Conservation (phyloP, 2,888 invertebrate species). For the Colletes collaris region DNA sequence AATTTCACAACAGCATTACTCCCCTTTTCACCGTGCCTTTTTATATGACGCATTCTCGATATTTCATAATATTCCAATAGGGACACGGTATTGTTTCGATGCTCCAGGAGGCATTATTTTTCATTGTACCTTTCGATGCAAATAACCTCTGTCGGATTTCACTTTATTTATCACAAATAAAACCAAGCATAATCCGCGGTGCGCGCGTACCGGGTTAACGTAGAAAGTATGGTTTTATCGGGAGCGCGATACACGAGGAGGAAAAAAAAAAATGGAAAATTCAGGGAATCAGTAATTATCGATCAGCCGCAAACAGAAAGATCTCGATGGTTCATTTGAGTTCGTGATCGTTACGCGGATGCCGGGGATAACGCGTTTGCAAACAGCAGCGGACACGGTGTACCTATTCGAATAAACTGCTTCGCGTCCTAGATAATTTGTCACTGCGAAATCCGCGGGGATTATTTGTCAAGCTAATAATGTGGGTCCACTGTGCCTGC, state of each 20-base stretch:
- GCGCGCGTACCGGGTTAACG: not conserved
- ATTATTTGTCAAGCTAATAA: slow-evolving; percentile 81
- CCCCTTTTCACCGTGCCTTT: slow-evolving; percentile 9
- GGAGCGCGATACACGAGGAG: not conserved
- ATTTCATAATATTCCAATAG: slow-evolving; percentile 16
- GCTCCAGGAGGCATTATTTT: slow-evolving; percentile 22
- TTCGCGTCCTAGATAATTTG: slow-evolving; percentile 78
- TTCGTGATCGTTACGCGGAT: slow-evolving; percentile 64
- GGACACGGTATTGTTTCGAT: not conserved
- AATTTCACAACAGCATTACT: slow-evolving; percentile 1
- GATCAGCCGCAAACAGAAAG: slow-evolving; percentile 47
- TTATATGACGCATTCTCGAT: slow-evolving; percentile 10
- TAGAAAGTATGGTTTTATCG: not conserved
- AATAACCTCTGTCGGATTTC: slow-evolving; percentile 42
- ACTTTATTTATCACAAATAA: slow-evolving; percentile 37
- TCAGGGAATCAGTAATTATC: slow-evolving; percentile 38
- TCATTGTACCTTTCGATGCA: slow-evolving; percentile 30
- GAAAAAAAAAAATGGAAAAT: slow-evolving; percentile 1
- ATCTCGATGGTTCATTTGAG: slow-evolving; percentile 61
- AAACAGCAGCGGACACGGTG: slow-evolving; percentile 71
- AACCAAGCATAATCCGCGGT: slow-evolving; percentile 33
- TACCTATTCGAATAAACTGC: slow-evolving; percentile 78
- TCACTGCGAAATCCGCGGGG: slow-evolving; percentile 79
- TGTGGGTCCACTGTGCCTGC: slow-evolving; percentile 75
- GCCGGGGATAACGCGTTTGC: slow-evolving; percentile 65